phyloP scores from a whole-genome alignment of 2,113 vertebrate genomes.

The Eretmochelys imbricata region DNA sequence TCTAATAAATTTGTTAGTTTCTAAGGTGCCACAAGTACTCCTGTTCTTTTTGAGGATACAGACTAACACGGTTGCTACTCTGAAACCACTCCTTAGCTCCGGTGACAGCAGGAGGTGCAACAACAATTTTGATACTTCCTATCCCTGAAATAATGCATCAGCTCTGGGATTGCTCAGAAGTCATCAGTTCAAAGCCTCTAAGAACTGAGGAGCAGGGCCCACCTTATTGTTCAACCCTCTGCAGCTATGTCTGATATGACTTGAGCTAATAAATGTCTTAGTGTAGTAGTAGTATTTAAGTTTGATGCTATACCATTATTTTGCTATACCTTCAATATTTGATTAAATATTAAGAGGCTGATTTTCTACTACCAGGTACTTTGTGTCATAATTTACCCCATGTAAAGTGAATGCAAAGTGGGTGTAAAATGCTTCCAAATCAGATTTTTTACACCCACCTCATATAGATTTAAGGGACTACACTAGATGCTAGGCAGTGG shows the following conservation, averaged over 20 bases:
- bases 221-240: neutral
- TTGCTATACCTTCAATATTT: neutral
- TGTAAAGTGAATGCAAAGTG: neutral
- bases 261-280: neutral
- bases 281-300: neutral
- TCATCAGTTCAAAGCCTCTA: neutral
- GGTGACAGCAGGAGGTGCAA: neutral
- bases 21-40: too few species aligned
- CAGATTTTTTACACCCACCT: neutral
- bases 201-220: neutral
- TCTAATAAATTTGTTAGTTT: too few species aligned
- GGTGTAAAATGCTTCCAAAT: neutral
- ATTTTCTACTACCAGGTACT: neutral
- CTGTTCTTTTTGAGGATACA: too few species aligned
- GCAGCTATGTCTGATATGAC: neutral
- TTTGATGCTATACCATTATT: neutral
- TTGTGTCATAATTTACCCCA: neutral
- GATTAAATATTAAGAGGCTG: neutral
- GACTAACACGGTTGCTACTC: too few species aligned
- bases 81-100: neutral
- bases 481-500: neutral
- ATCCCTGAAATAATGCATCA: neutral
- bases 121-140: neutral
- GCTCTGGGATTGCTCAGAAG: neutral
- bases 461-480: neutral